Evolutionary conservation across 1,140 invertebrate species (phyloP), one percentile per base, ranked within the genome.

Genomic region (Nephotettix cincticeps): DNA sequence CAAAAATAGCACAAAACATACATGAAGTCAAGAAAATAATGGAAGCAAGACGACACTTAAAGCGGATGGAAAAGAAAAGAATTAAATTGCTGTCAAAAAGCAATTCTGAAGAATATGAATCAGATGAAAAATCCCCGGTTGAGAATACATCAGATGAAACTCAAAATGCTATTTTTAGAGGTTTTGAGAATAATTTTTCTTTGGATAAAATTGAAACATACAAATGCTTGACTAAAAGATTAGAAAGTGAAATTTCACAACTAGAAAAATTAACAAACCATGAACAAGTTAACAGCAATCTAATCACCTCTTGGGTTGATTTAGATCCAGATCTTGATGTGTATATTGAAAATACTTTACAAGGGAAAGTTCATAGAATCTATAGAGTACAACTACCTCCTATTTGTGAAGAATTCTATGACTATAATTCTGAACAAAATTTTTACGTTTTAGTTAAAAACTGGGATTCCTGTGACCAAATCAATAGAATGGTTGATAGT

Each of bases 1-100:
- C 75, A 11, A 76, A 75, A 71, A 75, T 76, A 23, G 75, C 75
- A 14, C 68, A 56, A 36, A 76, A 76, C 54, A 71, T 75, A 28
- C 69, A 71, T 56, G 75, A 75, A 71, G 69, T 75, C 2, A 64
- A 71, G 25, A 76, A 76, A 71, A 75, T 74, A 13, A 74, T 73
- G 69, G 56, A 70, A 66, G 69, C 63, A 30, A 71, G 69, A n/a
- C 21, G 56, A 3, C 13, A 61, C 23, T 4, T 61, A n/a, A 61
- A 61, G n/a, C 56, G 56, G 4, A 27, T 61, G 56, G 56, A 61
- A 61, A 61, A 25, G 56, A 61, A 27, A 27, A 25, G 27, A 61
- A 21, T 51, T 17, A 51, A 51, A 51, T 51, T 51, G 19, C 21
- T 61, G 4, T 6, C 25, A n/a, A 61, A 61, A 27, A 61, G n/a